phyloP scores from a whole-genome alignment of 2,888 invertebrate genomes.

The Apodemia hepburni region DNA sequence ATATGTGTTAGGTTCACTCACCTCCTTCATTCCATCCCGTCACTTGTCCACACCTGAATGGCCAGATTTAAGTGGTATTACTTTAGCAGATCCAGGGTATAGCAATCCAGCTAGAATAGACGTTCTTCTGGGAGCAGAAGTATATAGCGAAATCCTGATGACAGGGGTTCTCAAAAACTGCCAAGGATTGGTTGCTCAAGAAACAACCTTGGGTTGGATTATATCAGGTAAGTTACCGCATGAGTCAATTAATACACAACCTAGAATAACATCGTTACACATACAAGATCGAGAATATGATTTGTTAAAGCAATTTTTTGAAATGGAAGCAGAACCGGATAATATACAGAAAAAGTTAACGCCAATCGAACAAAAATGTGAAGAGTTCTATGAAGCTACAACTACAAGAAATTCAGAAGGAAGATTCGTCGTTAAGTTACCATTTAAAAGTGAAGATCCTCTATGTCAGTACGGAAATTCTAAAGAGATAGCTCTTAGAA shows the following conservation, averaged over 20 bases:
- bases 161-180: no score
- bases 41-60: no score
- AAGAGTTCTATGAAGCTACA: slow-evolving; percentile 27
- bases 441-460: slow-evolving; percentile 17
- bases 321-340: slow-evolving; percentile 26
- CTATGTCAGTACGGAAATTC: slow-evolving; percentile 27
- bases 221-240: not conserved
- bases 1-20: no score
- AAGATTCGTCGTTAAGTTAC: slow-evolving; percentile 18
- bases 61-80: no score
- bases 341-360: slow-evolving; percentile 18
- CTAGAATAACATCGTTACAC: slow-evolving; percentile 26
- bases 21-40: no score
- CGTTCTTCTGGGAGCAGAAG: no score
- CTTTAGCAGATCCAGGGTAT: no score
- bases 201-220: slow-evolving; percentile 6
- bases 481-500: slow-evolving; percentile 27
- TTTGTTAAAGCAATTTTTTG: slow-evolving; percentile 28
- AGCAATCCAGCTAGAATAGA: no score
- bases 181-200: not conserved
- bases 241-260: not conserved
- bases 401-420: slow-evolving; percentile 29
- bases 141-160: no score
- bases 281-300: slow-evolving; percentile 29
- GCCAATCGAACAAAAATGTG: slow-evolving; percentile 20